These are phyloP conservation scores for Limnodromus scolopaceus DNA, from an alignment of 2,797 vertebrate species.

Conservation along the genomic window DNA sequence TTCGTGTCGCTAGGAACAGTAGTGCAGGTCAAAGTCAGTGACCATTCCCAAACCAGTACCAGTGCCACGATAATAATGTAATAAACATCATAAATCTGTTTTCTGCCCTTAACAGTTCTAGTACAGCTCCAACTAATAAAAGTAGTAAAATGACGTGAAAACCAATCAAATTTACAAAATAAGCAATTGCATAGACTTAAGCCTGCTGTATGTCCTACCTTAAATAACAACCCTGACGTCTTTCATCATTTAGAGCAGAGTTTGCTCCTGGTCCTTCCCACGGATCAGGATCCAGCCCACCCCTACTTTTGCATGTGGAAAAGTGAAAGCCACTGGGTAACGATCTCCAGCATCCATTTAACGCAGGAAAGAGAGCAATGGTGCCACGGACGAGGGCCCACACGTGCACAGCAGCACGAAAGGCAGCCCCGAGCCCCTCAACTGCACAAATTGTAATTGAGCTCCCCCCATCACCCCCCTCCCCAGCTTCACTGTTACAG, in stretches of 20 bases:
- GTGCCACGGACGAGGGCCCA: accelerated
- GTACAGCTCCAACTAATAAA: neutral
- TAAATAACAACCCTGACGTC: neutral
- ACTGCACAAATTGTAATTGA: accelerated
- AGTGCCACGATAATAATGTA: accelerated
- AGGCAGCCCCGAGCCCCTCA: accelerated
- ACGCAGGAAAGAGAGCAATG: accelerated
- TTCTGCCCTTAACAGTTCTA: neutral
- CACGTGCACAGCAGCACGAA: accelerated
- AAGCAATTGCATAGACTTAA: neutral
- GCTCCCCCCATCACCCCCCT: neutral
- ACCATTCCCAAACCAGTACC: neutral
- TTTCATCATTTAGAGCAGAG: neutral
- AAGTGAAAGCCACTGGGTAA: accelerated
- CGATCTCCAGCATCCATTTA: accelerated
- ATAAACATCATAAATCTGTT: neutral
- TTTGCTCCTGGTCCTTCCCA: neutral
- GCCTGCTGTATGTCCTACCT: neutral
- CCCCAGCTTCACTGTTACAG: accelerated
- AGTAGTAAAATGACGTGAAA: neutral
- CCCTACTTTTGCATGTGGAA: neutral
- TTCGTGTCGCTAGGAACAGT: neutral
- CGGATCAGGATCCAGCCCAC: neutral
- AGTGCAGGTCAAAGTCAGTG: neutral
- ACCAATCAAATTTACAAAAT: neutral